Evolutionary conservation across 2,888 invertebrate species (phyloP), one percentile per base, ranked within the genome.

Genomic region (Macrophya annulata): DNA sequence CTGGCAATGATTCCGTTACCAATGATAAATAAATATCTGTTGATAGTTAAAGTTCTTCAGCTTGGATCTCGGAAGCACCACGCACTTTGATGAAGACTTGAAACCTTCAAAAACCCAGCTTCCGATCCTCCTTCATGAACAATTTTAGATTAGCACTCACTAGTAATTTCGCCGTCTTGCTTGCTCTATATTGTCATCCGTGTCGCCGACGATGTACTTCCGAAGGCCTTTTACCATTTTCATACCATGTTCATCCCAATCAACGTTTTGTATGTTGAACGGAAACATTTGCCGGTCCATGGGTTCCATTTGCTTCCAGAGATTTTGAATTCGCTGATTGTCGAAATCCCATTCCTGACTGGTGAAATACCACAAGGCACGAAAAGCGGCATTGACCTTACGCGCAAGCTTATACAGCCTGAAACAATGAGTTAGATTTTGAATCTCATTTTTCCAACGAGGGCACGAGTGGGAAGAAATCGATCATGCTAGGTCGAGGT

Each of bases 301-400:
- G 0, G 93, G 91, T 0, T 93, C 94, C 59, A 97, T 90, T 21
- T 93, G 93, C 0, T 94, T 91, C 83, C 93, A 94, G 5, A 97
- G 92, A 0, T 95, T 93, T 85, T 94, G 92, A 88, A 96, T 95
- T 87, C 96, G 96, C 6, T 95, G 95, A 87, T 96, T 96, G 55
- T 93, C 94, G 91, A 97, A 97, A 74, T 95, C 93, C 98, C 98
- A 98, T 84, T 96, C 95, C 81, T 96, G 95, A 4, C 95, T 96
- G 0, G 97, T 97, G 93, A 97, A 97, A 91, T 96, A 97, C 87
- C 96, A 96, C 17, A 97, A 94, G 0, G 45, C 6, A 21, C 17
- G 45, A 3, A 1, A 21, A 1, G 17, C n/a, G 8, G 43, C 12
- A 21, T 17, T 21, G 45, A 72, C 0, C 21, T 72, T 43, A 72